Evolutionary conservation across 2,888 invertebrate species (phyloP), one percentile per base, ranked within the genome.

Genomic region (Ectemnius continuus): DNA sequence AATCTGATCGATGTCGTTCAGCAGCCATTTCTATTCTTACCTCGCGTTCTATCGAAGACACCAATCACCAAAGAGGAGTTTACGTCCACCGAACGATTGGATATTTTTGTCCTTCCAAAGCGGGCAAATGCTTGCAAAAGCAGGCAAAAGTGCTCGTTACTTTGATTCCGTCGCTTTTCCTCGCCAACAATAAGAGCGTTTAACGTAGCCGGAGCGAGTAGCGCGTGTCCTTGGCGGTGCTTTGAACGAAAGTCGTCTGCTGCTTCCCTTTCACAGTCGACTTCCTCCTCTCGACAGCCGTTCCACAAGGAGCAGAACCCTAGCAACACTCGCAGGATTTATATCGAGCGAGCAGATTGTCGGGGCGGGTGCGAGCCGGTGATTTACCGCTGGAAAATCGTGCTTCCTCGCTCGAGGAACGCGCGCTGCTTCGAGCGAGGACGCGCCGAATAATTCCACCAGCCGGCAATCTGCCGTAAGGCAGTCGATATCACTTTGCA

Each of bases 291-390:
- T 52, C 52, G 52, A 14, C 52, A 52, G 16, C 16, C 14, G 16
- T 13, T 52, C 52, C 14, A 52, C 4, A 16, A 13, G 16, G 36
- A 20, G 56, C 52, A 67, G 60, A 71, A 58, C 67, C 66, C 68
- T 63, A 26, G 36, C 36, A 67, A 73, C 58, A 57, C 57, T 59
- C 20, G 5, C 48, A 75, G 57, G 79, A 83, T 83, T 83, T 82
- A 83, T 82, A 78, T 77, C 78, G 16, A 56, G 59, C 56, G 23
- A 14, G 67, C 66, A 76, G 81, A 83, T 82, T 76, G 83, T 59
- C 47, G 62, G 78, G 81, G 79, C 76, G 82, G 75, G 47, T 45
- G 52, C 65, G 58, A 65, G 8, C 11, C 63, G 61, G 74, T 75
- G 82, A 83, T 81, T 81, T 78, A 77, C 18, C 47, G 72, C 5